Evolutionary conservation across 2,113 vertebrate genomes (phyloP).

Genomic region (Dascyllus trimaculatus): DNA sequence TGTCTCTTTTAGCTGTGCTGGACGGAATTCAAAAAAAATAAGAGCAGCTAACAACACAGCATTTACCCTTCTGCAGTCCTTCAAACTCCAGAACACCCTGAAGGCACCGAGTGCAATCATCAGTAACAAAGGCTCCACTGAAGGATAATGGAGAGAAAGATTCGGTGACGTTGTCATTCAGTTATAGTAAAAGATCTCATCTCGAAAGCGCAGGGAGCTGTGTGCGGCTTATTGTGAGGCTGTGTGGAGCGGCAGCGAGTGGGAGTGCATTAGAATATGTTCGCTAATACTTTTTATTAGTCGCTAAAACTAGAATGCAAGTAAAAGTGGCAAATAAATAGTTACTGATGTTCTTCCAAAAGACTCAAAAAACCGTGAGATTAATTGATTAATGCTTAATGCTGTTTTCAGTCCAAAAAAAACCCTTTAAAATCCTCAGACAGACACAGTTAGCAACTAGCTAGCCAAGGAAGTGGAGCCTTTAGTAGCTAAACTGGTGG

Average conservation of each 20-base stretch:
- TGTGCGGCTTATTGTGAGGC: background rate
- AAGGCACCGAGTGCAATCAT: background rate
- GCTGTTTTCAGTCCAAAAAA: too few species aligned
- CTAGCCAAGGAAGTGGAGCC: too few species aligned
- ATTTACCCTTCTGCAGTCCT: conserved; percentile 10
- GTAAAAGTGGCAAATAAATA: background rate
- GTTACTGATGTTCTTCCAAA: background rate
- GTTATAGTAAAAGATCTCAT: background rate
- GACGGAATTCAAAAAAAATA: background rate
- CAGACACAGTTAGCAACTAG: too few species aligned
- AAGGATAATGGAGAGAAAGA: conserved; percentile 5
- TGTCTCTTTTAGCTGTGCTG: conserved; percentile 6
- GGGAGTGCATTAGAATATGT: background rate
- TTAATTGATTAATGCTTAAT: too few species aligned
- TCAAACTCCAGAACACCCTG: background rate
- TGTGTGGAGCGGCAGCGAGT: too few species aligned
- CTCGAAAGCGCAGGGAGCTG: background rate
- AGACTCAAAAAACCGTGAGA: too few species aligned
- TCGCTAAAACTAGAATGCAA: too few species aligned
- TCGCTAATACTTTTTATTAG: background rate
- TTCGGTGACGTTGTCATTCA: conserved; percentile 2
- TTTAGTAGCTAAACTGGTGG: too few species aligned
- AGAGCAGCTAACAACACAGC: conserved; percentile 3
- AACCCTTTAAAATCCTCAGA: too few species aligned
- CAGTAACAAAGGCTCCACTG: background rate